Percentiles rank a stretch among this genome's conserved stretches.
Evolutionary conservation across 2,888 invertebrate species (phyloP).

Genomic region (Drosophila dives): DNA sequence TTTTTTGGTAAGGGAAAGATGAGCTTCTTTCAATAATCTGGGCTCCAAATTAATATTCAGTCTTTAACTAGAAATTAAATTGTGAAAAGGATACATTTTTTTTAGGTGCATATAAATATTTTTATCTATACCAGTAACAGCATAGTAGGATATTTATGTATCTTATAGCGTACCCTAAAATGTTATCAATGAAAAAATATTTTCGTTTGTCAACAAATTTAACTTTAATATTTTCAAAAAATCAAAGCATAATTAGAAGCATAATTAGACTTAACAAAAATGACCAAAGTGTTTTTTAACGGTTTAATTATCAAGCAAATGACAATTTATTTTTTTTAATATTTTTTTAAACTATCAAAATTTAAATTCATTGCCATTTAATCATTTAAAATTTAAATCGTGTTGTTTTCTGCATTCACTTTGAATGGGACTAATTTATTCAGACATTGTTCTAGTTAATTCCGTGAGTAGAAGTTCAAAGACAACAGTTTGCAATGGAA

Average conservation of each 20-base stretch:
- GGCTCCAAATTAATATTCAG: background rate
- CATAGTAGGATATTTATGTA: background rate
- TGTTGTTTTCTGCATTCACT: background rate
- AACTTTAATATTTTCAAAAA: background rate
- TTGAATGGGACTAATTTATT: background rate
- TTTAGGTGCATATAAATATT: background rate
- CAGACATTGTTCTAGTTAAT: background rate
- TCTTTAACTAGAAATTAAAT: no score
- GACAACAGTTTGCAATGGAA: slow-evolving; percentile 12
- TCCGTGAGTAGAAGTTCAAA: background rate
- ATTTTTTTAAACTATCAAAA: background rate
- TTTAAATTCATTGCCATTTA: background rate
- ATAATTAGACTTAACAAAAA: background rate
- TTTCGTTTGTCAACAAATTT: background rate
- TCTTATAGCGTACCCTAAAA: no score
- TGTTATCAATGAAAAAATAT: background rate
- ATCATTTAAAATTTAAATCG: background rate
- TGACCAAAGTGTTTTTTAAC: background rate
- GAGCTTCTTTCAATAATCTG: background rate
- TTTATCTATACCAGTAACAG: background rate
- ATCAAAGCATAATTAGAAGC: background rate
- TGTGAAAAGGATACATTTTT: no score
- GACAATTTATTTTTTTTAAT: background rate
- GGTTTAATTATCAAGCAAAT: background rate
- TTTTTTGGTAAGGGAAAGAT: background rate